Evolutionary conservation across 2,797 vertebrate species (phyloP).

Genomic region (Alca torda): DNA sequence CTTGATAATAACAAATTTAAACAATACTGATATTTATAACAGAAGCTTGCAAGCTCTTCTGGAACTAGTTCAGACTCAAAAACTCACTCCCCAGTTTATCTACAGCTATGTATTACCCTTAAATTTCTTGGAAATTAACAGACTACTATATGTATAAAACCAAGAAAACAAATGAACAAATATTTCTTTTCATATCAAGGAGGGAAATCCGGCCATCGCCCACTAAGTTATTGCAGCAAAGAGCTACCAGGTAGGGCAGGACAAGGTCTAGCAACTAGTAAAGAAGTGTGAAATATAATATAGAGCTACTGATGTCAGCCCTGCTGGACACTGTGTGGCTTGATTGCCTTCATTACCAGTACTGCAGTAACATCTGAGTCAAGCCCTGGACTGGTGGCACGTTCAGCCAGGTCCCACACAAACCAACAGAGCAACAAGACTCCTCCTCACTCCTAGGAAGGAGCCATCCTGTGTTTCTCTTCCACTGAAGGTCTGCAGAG

Average conservation of each 20-base stretch:
- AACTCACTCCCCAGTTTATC: neutral
- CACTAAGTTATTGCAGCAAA: neutral
- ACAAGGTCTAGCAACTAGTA: neutral
- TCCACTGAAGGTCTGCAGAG: neutral
- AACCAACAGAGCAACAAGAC: neutral
- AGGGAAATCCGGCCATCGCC: neutral
- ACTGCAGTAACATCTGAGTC: neutral
- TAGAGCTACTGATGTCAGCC: neutral
- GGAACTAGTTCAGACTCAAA: neutral
- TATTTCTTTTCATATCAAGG: neutral
- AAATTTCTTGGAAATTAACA: neutral
- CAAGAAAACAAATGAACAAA: neutral
- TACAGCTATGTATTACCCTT: neutral
- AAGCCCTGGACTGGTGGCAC: neutral
- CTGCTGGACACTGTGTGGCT: neutral
- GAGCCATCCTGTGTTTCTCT: fast-evolving
- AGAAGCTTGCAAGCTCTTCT: neutral
- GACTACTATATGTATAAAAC: neutral
- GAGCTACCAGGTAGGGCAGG: neutral
- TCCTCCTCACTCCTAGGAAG: neutral
- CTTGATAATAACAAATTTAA: conserved; percentile 3
- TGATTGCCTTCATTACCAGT: fast-evolving
- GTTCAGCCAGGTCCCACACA: neutral
- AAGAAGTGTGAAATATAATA: neutral
- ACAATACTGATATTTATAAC: neutral